phyloP scores from a whole-genome alignment of 2,113 vertebrate genomes.

The Ptyas mucosa region DNA sequence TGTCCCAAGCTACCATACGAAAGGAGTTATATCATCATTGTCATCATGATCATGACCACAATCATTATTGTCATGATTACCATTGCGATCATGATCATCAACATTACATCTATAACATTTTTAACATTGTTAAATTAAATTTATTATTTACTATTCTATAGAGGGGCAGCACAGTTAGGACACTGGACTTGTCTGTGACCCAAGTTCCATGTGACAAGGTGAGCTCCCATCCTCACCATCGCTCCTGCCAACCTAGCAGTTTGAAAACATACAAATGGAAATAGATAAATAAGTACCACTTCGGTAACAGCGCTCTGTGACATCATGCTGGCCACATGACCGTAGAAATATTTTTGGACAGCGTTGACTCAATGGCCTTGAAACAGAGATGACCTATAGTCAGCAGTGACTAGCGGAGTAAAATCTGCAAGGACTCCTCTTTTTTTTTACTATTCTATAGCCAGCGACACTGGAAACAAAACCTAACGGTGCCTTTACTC shows the following conservation, averaged over 20 bases:
- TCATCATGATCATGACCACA: not conserved
- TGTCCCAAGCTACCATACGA: not conserved
- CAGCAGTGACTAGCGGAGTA: not conserved
- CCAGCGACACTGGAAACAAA: not conserved
- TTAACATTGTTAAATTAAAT: not conserved
- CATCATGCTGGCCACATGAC: not conserved
- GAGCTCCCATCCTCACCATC: rapidly evolving
- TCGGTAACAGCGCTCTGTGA: not conserved
- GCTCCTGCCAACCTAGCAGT: not conserved
- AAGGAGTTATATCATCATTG: not conserved
- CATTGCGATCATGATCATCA: not conserved
- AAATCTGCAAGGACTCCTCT: not conserved
- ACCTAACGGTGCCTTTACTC: not conserved
- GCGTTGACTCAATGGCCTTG: not conserved
- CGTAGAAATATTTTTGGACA: not conserved
- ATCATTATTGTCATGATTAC: not conserved
- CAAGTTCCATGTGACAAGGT: not conserved
- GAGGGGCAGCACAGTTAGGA: not conserved
- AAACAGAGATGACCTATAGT: not conserved
- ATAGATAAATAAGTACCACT: not conserved
- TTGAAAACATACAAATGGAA: not conserved
- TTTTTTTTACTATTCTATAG: not conserved
- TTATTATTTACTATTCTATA: not conserved
- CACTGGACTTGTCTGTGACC: not conserved
- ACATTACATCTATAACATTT: not conserved